Evolutionary conservation across 2,797 vertebrate species (phyloP), one percentile per base, ranked within the genome.

Genomic region (Heterohyrax brucei): DNA sequence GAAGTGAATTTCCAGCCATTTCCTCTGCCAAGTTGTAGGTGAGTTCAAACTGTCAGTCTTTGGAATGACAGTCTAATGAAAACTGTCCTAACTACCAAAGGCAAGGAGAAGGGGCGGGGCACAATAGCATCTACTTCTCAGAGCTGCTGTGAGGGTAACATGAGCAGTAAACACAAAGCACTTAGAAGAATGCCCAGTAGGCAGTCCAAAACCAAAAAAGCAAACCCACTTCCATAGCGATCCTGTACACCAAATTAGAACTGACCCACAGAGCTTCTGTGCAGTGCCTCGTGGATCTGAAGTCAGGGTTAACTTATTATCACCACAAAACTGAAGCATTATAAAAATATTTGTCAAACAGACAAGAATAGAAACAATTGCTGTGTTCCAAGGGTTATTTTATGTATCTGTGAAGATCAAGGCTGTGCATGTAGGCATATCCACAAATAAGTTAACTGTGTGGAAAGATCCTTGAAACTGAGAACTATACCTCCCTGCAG

Each of bases 321-420:
- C 14, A 66, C 18, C 22, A 93, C 66, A 80, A 86, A 86, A 87
- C 14, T 28, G 10, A 83, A 80, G 21, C 62, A 82, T 91, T 87
- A 33, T 46, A 84, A 61, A 73, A 93, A 28, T 75, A 64, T 59
- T 79, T 83, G 10, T 64, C 76, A 46, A 83, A 2, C 8, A 18
- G 9, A 24, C 70, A 56, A 88, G 48, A 94, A 90, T 10, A 87
- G 4, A 53, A 91, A 24, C 22, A n/a, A 72, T 10, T 89, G 13
- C 73, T 87, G 30, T 87, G 76, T 92, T 92, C 18, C 21, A 87
- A 64, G 24, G 50, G 59, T n/a, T 62, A 30, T 75, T 62, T 94
- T 62, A 22, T 44, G 53, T 95, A 26, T 88, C 44, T 79, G 1
- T 91, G 79, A 91, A 93, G 76, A 89, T 28, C 30, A 56, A 82